phyloP scores from a whole-genome alignment of 2,113 vertebrate genomes.

The Cettia cetti region DNA sequence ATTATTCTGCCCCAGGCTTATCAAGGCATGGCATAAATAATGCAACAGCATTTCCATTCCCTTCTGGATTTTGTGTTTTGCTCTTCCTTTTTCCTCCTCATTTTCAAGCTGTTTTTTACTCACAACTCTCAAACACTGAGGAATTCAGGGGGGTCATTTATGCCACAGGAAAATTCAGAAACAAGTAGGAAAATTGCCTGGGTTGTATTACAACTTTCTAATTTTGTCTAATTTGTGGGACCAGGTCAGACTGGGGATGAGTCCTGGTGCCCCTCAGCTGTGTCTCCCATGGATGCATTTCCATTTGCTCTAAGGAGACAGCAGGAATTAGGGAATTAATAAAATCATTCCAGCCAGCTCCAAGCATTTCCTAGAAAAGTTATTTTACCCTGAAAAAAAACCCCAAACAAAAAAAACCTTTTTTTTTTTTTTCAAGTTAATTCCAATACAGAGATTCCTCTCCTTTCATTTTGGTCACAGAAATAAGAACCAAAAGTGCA shows the following conservation, averaged over 20 bases:
- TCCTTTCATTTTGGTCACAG: background rate
- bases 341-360: background rate
- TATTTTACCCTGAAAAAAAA: background rate
- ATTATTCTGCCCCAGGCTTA: background rate
- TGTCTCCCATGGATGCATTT: background rate
- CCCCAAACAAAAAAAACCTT: accelerated
- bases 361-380: background rate
- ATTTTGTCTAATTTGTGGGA: background rate
- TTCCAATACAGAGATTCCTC: background rate
- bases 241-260: accelerated
- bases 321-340: background rate
- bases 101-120: background rate
- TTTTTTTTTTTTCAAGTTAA: background rate
- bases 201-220: background rate
- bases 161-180: background rate
- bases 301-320: background rate
- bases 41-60: background rate
- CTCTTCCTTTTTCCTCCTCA: background rate
- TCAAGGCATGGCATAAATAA: background rate
- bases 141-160: background rate
- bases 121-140: background rate
- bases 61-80: background rate
- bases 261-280: background rate
- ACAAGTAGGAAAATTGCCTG: background rate
- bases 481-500: background rate